Evolutionary conservation across 1,140 invertebrate species (phyloP).

Genomic region (Centruroides vittatus): DNA sequence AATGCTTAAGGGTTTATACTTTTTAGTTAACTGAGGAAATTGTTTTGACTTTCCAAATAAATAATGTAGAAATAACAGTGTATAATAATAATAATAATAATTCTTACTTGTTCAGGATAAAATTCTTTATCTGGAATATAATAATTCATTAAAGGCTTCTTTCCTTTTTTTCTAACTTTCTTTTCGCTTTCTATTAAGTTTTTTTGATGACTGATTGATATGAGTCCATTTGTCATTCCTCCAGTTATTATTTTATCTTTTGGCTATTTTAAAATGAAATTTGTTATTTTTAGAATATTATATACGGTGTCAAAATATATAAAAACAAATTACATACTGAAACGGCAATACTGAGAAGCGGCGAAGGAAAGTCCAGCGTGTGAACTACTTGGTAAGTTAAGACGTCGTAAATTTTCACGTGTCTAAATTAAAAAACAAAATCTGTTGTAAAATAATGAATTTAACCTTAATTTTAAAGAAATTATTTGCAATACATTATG

Average conservation of each 20-base stretch:
- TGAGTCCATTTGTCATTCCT: constrained; percentile 81
- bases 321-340: constrained; percentile 38
- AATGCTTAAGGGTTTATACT: no score
- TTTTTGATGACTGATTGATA: constrained; percentile 67
- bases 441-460: not conserved
- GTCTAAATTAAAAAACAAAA: constrained; percentile 29
- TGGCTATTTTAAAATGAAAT: constrained; percentile 31
- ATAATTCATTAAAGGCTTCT: constrained; percentile 35
- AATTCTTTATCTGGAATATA: constrained; percentile 28
- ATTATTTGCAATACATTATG: no score
- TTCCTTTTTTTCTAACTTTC: constrained; percentile 28
- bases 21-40: no score
- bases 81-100: constrained; percentile 4
- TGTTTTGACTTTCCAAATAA: no score
- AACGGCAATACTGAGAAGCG: constrained; percentile 69
- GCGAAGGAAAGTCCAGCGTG: constrained; percentile 76
- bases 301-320: not conserved
- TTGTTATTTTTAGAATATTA: not conserved
- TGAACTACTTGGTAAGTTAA: constrained; percentile 73
- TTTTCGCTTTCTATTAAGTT: constrained; percentile 23
- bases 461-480: not conserved
- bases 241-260: constrained; percentile 71
- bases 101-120: constrained; percentile 10
- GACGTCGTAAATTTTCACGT: constrained; percentile 88
- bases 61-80: no score